phyloP scores from a whole-genome alignment of 2,113 vertebrate genomes.

The Phylloscopus trochiloides region DNA sequence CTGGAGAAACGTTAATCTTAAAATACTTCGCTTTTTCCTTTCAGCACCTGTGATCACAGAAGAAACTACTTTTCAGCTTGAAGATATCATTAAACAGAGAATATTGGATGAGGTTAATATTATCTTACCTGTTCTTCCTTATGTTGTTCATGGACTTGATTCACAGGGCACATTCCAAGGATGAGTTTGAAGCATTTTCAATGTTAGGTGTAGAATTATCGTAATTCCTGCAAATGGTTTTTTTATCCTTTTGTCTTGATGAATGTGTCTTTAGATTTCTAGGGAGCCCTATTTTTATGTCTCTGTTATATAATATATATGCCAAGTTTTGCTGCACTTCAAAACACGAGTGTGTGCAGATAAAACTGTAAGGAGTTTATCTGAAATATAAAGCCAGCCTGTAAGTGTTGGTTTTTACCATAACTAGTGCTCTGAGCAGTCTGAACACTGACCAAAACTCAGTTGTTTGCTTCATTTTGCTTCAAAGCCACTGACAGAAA shows the following conservation, averaged over 20 bases:
- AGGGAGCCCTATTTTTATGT: not conserved
- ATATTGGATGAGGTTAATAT: slow-evolving; percentile 90
- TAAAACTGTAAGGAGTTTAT: not conserved
- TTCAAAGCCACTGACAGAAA: not conserved
- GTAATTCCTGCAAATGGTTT: not conserved
- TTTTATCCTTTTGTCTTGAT: not conserved
- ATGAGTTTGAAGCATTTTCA: not conserved
- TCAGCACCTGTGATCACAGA: slow-evolving; percentile 92
- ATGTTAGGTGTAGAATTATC: not conserved
- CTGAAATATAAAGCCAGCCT: not conserved
- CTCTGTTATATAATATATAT: not conserved
- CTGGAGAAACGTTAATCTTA: not conserved
- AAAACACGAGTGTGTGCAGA: not conserved
- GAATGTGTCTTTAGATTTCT: not conserved
- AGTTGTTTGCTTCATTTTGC: not conserved
- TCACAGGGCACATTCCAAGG: not conserved
- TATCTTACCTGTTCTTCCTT: not conserved
- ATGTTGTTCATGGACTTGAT: not conserved
- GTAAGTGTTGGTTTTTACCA: not conserved
- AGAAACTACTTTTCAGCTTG: slow-evolving; percentile 91
- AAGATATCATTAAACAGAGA: slow-evolving; percentile 96
- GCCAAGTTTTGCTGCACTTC: not conserved
- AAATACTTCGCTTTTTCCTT: not conserved
- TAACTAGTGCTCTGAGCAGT: not conserved
- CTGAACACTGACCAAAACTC: not conserved